Evolutionary conservation across 2,888 invertebrate species (phyloP).

Genomic region (Chromoteleia sp.): DNA sequence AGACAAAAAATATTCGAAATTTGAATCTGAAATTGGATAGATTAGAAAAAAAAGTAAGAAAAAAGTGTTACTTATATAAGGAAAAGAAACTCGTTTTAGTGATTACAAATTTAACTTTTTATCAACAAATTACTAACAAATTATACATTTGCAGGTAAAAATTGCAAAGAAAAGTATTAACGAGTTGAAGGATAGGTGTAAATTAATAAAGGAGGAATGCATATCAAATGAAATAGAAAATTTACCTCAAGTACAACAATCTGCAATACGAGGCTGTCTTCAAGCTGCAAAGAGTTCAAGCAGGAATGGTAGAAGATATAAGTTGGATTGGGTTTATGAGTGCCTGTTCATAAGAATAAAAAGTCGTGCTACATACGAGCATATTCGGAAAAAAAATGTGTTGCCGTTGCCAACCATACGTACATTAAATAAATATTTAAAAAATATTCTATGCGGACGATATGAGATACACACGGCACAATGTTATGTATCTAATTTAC

Average conservation of each 20-base stretch:
- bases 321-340: conserved; percentile 33
- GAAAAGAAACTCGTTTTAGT: too few species aligned
- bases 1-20: conserved; percentile 1
- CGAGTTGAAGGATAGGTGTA: background rate
- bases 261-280: background rate
- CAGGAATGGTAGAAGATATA: conserved; percentile 17
- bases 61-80: background rate
- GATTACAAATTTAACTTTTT: too few species aligned
- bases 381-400: conserved; percentile 11
- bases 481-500: conserved; percentile 57
- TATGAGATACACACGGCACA: conserved; percentile 59
- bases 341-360: conserved; percentile 40
- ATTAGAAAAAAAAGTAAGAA: conserved; percentile 12
- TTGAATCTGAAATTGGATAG: conserved; percentile 12
- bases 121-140: background rate
- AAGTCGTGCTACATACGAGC: conserved; percentile 15
- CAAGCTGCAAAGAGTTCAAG: conserved; percentile 5
- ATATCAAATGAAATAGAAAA: conserved; percentile 19
- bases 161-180: conserved; percentile 12
- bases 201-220: background rate
- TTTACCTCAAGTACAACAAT: conserved; percentile 18
- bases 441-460: conserved; percentile 70
- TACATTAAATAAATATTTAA: conserved; percentile 67
- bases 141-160: background rate
- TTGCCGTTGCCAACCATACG: conserved; percentile 18